These are phyloP conservation scores for Tauraco erythrolophus DNA, from an alignment of 2,113 vertebrate genomes.

Conservation along the genomic window DNA sequence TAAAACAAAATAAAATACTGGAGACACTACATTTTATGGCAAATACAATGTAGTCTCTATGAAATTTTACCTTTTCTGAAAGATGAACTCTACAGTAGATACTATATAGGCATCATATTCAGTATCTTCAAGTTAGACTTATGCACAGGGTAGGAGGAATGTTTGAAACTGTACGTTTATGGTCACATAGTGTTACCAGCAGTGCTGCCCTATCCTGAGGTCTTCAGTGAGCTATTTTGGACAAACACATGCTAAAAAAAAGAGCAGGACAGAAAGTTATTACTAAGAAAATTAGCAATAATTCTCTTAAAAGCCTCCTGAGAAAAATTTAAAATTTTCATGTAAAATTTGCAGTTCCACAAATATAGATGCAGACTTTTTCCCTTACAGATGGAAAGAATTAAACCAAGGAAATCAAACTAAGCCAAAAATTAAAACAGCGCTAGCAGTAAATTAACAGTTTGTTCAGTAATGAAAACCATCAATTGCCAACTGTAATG, in stretches of 20 bases:
- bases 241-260: not conserved
- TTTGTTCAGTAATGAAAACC: constrained; percentile 60
- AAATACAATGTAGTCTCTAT: not conserved
- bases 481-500: constrained; percentile 58
- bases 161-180: not conserved
- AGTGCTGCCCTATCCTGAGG: not conserved
- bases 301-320: not conserved
- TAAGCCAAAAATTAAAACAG: constrained; percentile 50
- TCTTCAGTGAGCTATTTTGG: not conserved
- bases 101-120: not conserved
- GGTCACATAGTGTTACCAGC: not conserved
- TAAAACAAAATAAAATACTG: not conserved
- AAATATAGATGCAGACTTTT: not conserved
- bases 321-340: not conserved
- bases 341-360: not conserved
- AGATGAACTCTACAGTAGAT: not conserved
- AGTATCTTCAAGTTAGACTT: not conserved
- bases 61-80: not conserved
- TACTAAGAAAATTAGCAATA: not conserved
- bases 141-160: not conserved
- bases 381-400: constrained; percentile 27
- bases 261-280: not conserved
- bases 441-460: constrained; percentile 51
- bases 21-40: not conserved
- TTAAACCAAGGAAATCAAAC: constrained; percentile 29